Conservation (phyloP, 2,797 vertebrate species). For the Hypotaenidia okinawae region DNA sequence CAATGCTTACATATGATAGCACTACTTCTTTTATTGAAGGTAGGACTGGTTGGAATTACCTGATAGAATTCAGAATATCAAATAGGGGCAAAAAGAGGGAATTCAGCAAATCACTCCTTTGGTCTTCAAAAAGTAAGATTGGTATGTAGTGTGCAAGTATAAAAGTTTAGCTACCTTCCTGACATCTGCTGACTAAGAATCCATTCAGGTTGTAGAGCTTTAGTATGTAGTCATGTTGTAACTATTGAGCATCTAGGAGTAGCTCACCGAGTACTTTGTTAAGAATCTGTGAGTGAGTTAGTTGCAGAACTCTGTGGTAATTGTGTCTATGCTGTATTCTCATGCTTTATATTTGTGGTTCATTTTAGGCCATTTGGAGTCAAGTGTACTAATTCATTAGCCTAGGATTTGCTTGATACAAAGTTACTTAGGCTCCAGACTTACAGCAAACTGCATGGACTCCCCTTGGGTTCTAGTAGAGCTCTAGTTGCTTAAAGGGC, state of each 20-base stretch:
- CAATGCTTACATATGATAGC: slow-evolving; percentile 9
- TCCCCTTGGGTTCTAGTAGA: not conserved
- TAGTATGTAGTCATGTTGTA: not conserved
- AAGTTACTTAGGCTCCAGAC: not conserved
- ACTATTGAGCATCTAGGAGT: not conserved
- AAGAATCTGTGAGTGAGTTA: not conserved
- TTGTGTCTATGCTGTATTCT: not conserved
- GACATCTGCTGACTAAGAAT: not conserved
- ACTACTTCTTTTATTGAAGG: slow-evolving; percentile 6
- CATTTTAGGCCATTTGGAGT: not conserved
- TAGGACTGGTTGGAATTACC: slow-evolving; percentile 25
- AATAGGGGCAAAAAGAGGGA: not conserved
- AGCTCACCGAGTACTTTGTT: not conserved
- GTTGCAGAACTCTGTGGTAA: not conserved
- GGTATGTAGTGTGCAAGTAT: not conserved
- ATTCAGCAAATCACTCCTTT: not conserved
- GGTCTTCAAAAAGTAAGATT: not conserved
- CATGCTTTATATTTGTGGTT: not conserved
- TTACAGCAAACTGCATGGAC: not conserved
- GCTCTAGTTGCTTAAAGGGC: not conserved
- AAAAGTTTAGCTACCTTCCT: not conserved
- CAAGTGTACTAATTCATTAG: not conserved
- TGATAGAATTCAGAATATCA: slow-evolving; percentile 16
- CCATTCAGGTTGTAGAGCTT: not conserved
- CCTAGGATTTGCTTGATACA: not conserved